phyloP scores from a whole-genome alignment of 2,113 vertebrate genomes.

The Phrynosoma platyrhinos region DNA sequence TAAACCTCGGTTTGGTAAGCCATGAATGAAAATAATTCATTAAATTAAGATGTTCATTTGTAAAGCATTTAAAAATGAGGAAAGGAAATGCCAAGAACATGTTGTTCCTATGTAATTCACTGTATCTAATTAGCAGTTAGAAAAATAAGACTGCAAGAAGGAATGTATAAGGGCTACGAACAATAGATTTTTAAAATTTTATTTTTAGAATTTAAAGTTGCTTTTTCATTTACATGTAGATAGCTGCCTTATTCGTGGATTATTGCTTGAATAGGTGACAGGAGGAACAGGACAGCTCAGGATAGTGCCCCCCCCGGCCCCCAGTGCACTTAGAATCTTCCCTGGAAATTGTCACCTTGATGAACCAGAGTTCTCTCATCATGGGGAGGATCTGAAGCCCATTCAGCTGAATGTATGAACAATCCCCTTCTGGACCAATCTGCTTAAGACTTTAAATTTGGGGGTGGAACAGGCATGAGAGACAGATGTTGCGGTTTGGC shows the following conservation, averaged over 20 bases:
- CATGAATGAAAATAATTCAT: neutral
- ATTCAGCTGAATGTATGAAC: neutral
- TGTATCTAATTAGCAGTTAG: slow-evolving; percentile 31
- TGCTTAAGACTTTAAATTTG: neutral
- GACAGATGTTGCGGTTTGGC: neutral
- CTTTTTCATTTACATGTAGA: neutral
- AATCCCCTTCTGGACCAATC: neutral
- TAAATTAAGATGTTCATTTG: neutral
- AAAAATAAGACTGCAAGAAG: slow-evolving; percentile 56
- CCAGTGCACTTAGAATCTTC: neutral
- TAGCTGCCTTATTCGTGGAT: neutral
- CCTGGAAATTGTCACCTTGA: neutral
- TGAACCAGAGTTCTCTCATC: neutral
- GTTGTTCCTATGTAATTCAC: neutral
- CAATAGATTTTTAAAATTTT: neutral
- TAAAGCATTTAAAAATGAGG: neutral
- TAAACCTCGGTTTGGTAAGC: neutral
- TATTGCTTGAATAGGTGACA: neutral
- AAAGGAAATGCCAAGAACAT: neutral
- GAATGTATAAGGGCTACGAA: slow-evolving; percentile 62
- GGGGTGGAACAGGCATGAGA: neutral
- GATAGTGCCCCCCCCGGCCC: too few species aligned
- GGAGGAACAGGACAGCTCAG: neutral
- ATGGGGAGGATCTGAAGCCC: neutral
- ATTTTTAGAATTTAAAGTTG: neutral